Base-by-base conservation (phyloP, 2,113 vertebrate genomes). In the cattle (Bos taurus) region DNA sequence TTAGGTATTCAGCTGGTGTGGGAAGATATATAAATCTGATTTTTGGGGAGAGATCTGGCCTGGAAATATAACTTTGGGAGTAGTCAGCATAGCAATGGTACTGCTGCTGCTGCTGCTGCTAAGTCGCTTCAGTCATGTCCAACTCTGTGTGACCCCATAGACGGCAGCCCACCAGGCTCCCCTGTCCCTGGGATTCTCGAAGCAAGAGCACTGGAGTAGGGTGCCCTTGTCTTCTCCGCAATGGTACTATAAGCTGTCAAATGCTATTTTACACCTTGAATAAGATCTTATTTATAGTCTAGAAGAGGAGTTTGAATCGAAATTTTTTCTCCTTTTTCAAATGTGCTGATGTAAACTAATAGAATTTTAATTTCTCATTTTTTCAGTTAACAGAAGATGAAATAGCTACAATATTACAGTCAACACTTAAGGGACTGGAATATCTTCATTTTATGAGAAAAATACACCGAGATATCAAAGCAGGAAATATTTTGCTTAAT, bases 381-480 rank as follows among this genome's bases (percentile, higher is more conserved):
- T 93, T 98, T 78, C 81, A 99, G 99, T 98, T 99, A 94, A 99
- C 99, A 59, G 99, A 99, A 97, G 99, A 99, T 78, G 99, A 99
- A 99, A 99, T 99, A 21, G 98, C 99, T 92, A 98, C 99, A 80
- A 99, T 99, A 98, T 92, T 99, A 60, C 99, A 99, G 1, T 99
- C 99, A 0, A 99, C 99, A 0, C 98, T 99, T 97, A 99, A 99
- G 86, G 99, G 99, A 77, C 97, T 99, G 0, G 99, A 99, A 98
- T 99, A 99, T 97, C 99, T 99, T 96, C 99, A 99, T 99, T 99
- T 99, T 98, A 99, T 99, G 99, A 99, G 99, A 98, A 99, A 99
- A 98, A 99, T 99, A 99, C 99, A 99, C 98, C 98, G 99, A 94
- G 99, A 99, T 98, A 99, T 99, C 98, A 99, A 99, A 97, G 99